Percentiles rank a stretch among this genome's conserved stretches.
Conservation (phyloP, 1,140 invertebrate genomes). For the Cardiocondyla obscurior region DNA sequence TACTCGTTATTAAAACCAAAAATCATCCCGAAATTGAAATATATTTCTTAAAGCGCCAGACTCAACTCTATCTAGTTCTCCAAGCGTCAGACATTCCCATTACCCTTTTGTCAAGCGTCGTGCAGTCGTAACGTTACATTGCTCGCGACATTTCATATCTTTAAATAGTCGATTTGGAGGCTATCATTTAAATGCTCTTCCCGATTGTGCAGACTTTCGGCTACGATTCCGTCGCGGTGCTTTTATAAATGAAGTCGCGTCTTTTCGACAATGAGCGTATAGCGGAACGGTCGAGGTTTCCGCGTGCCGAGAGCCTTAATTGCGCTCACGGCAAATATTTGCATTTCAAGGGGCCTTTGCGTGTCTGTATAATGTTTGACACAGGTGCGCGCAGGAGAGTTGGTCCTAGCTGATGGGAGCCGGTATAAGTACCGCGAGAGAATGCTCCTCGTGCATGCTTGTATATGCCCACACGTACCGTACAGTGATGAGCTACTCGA, state of each 20-base stretch:
- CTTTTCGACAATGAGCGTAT: conserved; percentile 43
- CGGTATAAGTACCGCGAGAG: conserved; percentile 49
- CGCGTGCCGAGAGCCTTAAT: conserved; percentile 65
- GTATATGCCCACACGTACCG: not conserved
- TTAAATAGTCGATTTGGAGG: not conserved
- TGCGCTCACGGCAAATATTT: conserved; percentile 71
- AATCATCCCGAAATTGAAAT: not conserved
- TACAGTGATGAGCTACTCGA: conserved; percentile 6
- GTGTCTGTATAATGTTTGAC: conserved; percentile 74
- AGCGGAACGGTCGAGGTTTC: conserved; percentile 43
- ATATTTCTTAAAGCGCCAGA: not conserved
- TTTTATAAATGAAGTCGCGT: conserved; percentile 9
- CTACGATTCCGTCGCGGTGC: not conserved
- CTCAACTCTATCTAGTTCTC: not conserved
- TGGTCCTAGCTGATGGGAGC: not conserved
- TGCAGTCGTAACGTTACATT: not conserved
- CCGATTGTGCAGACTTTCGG: conserved; percentile 4
- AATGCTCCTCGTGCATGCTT: conserved; percentile 41
- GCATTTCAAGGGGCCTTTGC: conserved; percentile 73
- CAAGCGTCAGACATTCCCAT: not conserved
- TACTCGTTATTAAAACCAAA: not conserved
- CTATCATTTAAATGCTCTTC: not conserved
- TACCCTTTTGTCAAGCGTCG: not conserved
- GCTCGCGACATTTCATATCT: not conserved
- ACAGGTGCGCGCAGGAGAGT: conserved; percentile 60